Base-by-base conservation (phyloP, 2,113 vertebrate genomes). In the Rhinogobius similis region DNA sequence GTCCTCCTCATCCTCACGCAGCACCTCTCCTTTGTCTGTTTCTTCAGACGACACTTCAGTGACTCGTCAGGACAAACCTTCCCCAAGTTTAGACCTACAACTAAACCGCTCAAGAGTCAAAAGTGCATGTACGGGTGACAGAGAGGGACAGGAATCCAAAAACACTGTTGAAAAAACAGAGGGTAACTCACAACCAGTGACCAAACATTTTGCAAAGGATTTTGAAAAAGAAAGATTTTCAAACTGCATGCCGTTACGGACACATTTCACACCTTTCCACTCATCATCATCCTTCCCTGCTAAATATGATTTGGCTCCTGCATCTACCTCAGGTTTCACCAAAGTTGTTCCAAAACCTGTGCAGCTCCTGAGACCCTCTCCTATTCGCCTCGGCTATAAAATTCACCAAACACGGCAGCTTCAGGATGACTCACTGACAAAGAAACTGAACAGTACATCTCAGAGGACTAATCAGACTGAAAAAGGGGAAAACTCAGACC, bases 1-100 rank as follows among this genome's bases (percentile, higher is more conserved):
- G 18, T 93, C 92, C 18, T 90, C 93, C 1, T 90, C 91, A 1
- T 91, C 89, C 4, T 93, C 92, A 9, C 86, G 92, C 41, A 92
- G 92, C 72, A 58, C 90, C 0, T 93, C 93, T 10, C 90, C 90
- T 44, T 76, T 70, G 67, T 94, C 93, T 0, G 84, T 92, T 68
- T 92, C 92, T 9, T 94, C 93, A 16, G 93, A 94, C 58, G 93
- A 94, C 32, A 55, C 69, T 20, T 64, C 78, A 23, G 62, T 68
- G 16, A 50, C 64, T 9, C 59, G 24, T 5, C 73, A 71, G 65
- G 77, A 85, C 11, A 86, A 79, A 41, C 85, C n/a, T 10, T 14
- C 73, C 23, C 44, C 80, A 72, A 39, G 61, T 36, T 11, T 80
- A 75, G 73, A 84, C 14, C 11, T 65, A 2, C 44, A 71, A 11